A percentile compares a stretch with the other conserved stretches of the same genome.
Conservation (phyloP, 1,140 invertebrate species). For the Drosophila truncata region DNA sequence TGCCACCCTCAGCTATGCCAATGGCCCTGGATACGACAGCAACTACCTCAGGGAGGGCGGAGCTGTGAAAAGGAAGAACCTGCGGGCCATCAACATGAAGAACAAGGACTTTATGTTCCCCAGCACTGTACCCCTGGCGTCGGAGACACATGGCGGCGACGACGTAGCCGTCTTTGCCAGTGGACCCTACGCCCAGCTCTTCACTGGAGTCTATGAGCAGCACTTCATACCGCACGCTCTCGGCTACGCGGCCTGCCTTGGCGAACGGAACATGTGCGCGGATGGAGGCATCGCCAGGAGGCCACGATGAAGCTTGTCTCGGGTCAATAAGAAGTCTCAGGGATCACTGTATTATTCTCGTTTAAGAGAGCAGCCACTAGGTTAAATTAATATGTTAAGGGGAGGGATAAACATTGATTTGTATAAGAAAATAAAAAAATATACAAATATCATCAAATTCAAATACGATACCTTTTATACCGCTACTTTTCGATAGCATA, state of each 20-base stretch:
- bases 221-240: slow-evolving; percentile 90
- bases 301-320: slow-evolving; percentile 16
- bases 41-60: slow-evolving; percentile 54
- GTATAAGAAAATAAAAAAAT: not conserved
- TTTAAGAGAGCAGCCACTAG: slow-evolving; percentile 21
- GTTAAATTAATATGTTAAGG: slow-evolving; percentile 15
- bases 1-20: slow-evolving; percentile 89
- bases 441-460: not conserved
- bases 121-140: slow-evolving; percentile 85
- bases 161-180: slow-evolving; percentile 88
- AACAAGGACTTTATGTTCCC: slow-evolving; percentile 86
- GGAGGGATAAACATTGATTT: slow-evolving; percentile 10
- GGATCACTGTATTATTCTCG: slow-evolving; percentile 57
- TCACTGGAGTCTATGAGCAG: slow-evolving; percentile 89
- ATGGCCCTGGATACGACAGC: slow-evolving; percentile 88
- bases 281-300: slow-evolving; percentile 51
- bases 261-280: slow-evolving; percentile 74
- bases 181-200: slow-evolving; percentile 89
- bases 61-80: slow-evolving; percentile 58
- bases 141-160: slow-evolving; percentile 87
- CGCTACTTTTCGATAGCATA: not conserved
- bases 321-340: slow-evolving; percentile 3
- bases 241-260: slow-evolving; percentile 89
- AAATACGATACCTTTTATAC: not conserved
- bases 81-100: slow-evolving; percentile 76